Percentiles rank a stretch among this genome's conserved stretches.
Conservation (phyloP, 2,797 vertebrate genomes). For the Halcyon smyrnensis region DNA sequence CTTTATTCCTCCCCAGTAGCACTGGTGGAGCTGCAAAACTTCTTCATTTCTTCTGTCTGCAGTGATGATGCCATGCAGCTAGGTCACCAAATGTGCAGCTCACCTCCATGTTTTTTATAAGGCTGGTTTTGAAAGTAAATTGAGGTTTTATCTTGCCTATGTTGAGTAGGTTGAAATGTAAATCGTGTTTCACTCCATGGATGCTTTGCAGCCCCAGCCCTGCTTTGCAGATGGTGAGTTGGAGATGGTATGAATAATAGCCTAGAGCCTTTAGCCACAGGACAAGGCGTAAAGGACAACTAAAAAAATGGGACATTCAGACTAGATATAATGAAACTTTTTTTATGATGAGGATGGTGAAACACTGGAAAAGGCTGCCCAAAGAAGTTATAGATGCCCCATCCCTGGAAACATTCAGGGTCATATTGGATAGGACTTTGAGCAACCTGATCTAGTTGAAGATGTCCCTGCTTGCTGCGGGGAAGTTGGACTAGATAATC, state of each 20-base stretch:
- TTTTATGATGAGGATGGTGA: background rate
- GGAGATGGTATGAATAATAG: background rate
- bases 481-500: rapidly evolving
- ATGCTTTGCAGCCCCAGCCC: background rate
- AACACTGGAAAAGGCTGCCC: background rate
- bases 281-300: background rate
- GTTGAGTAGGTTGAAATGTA: background rate
- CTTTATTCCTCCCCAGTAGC: background rate
- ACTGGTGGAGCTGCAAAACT: background rate
- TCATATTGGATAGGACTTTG: background rate
- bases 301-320: background rate
- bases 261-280: background rate
- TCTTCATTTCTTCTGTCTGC: background rate
- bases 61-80: background rate
- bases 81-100: background rate
- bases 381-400: background rate
- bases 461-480: background rate
- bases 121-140: background rate
- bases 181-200: background rate
- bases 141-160: background rate
- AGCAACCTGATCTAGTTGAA: background rate
- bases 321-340: background rate
- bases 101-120: background rate
- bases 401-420: background rate
- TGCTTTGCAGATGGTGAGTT: background rate